A percentile compares a stretch with the other conserved stretches of the same genome.
phyloP scores from a whole-genome alignment of 2,797 vertebrate species.

The Poecilia picta region DNA sequence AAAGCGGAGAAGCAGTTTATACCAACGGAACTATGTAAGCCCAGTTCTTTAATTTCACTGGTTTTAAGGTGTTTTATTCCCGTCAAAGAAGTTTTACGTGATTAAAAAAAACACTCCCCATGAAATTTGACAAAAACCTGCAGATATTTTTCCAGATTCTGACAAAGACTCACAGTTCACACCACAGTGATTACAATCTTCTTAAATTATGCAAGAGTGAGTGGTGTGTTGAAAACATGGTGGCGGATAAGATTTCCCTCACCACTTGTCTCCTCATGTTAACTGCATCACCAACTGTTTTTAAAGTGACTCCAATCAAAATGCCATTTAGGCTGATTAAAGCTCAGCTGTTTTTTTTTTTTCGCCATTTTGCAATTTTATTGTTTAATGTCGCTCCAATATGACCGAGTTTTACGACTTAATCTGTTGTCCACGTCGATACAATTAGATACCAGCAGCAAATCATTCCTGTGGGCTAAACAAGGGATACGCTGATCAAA shows the following conservation, averaged over 20 bases:
- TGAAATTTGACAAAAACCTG: neutral
- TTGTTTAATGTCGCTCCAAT: constrained; percentile 18
- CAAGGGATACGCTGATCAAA: neutral
- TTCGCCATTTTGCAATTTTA: constrained; percentile 3
- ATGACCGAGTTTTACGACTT: constrained; percentile 3
- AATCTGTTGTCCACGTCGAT: constrained; percentile 1
- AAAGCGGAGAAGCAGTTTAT: constrained; percentile 93
- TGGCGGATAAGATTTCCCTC: constrained; percentile 23
- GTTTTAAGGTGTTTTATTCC: neutral
- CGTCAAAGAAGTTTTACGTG: neutral
- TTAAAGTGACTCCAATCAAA: constrained; percentile 38
- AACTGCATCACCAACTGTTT: constrained; percentile 30
- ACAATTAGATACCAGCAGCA: neutral
- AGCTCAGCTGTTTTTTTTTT: neutral
- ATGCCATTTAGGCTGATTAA: constrained; percentile 34
- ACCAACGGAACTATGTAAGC: constrained; percentile 93
- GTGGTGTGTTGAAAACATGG: constrained; percentile 21
- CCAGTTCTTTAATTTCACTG: neutral
- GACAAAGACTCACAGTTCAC: constrained; percentile 13
- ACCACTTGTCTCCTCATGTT: constrained; percentile 28
- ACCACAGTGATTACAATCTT: constrained; percentile 6
- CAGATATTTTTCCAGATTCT: neutral
- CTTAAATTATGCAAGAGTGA: constrained; percentile 27
- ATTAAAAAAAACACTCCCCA: neutral
- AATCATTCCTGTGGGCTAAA: neutral